Base-by-base conservation (phyloP, 2,888 invertebrate species). In the Drosophila melanosoma region DNA sequence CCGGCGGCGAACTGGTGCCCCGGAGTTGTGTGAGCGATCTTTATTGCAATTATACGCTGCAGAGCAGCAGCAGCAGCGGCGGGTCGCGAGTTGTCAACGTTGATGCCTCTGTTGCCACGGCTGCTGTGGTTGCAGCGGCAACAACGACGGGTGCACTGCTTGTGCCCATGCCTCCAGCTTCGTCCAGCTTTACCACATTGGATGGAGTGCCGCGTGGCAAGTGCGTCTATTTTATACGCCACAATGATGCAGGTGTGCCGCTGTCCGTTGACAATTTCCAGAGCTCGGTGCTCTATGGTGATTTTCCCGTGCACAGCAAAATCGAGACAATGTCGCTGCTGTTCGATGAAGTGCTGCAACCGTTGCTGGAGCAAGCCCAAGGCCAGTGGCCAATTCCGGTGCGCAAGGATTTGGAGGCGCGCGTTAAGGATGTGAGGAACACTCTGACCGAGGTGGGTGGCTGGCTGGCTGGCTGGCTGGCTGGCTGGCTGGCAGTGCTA, bases 271-370 rank as follows among this genome's bases (percentile, higher is more conserved):
- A 91, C 33, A 93, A 93, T 82, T 92, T 92, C 58, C 83, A 90
- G 73, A 89, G 91, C 90, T 91, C 94, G 3, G 89, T 96, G 29
- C 94, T 95, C 56, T 94, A 95, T 60, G 97, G 97, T 0, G 97
- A 97, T 90, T 94, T 97, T 93, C 95, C 96, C 0, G 94, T 95
- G 2, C 92, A 92, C 68, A 96, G 95, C 83, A 95, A 96, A 35
- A 94, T 97, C 10, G 95, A 96, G 89, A 96, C 96, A 88, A 92
- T 97, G 45, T 94, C 95, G 35, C 94, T 95, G 42, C 93, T 97
- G 81, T 94, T 96, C 10, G 96, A 97, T 82, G 95, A 96, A 88
- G 95, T 96, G 35, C 95, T 96, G 67, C 95, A 96, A 12, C 97
- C 97, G 1, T 90, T 97, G 58, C 93, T 97, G 36, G 95, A 95